These are phyloP conservation scores for Apolygus lucorum DNA, from an alignment of 1,140 invertebrate species.

Conservation along the genomic window DNA sequence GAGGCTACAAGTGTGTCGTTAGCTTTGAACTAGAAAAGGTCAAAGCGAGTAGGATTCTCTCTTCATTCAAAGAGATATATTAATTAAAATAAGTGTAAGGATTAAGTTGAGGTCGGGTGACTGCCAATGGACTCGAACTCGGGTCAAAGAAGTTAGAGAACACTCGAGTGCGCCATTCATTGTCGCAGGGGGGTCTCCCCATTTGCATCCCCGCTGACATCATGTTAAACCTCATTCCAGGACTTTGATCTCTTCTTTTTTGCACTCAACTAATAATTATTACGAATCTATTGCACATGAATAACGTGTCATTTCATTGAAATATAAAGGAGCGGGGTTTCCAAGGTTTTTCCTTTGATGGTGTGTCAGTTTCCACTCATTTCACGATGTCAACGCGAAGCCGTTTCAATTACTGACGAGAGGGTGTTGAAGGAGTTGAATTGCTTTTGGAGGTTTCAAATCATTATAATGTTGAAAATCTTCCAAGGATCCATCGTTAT, in stretches of 20 bases:
- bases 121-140: not conserved
- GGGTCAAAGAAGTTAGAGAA: not conserved
- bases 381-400: not conserved
- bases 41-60: not conserved
- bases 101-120: slow-evolving; percentile 4
- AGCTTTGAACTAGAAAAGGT: not conserved
- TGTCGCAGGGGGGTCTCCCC: not conserved
- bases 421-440: not conserved
- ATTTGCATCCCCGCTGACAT: not conserved
- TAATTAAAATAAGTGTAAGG: slow-evolving; percentile 15
- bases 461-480: not conserved
- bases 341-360: not conserved
- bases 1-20: slow-evolving; percentile 2
- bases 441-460: not conserved
- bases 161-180: slow-evolving; percentile 5
- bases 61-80: slow-evolving; percentile 2
- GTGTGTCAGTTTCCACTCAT: slow-evolving; percentile 6
- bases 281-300: slow-evolving; percentile 4
- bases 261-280: not conserved
- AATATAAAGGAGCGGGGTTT: not conserved
- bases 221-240: slow-evolving; percentile 1
- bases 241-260: slow-evolving; percentile 8
- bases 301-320: not conserved
- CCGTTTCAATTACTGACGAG: not conserved
- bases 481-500: not conserved